Base-by-base conservation (phyloP, 2,888 invertebrate species). In the Drosophila gaucha region DNA sequence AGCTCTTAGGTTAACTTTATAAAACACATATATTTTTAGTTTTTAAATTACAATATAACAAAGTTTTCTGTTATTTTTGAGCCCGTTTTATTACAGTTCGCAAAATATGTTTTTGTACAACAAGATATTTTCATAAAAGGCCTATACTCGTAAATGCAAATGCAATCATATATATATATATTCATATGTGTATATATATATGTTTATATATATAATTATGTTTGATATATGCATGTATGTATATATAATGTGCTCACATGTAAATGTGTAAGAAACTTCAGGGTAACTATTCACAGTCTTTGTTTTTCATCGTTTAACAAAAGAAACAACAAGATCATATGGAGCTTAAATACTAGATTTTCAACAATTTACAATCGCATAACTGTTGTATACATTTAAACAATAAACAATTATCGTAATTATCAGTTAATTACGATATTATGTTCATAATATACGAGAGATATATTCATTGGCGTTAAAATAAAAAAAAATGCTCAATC, bases 201-300 rank as follows among this genome's bases (percentile, higher is more conserved):
- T 58, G 56, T n/a, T n/a, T 59, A 35, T 58, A 33, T 20, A 31
- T 20, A 39, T 57, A 55, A 56, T 39, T 64, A 62, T 64, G 56
- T 70, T 39, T 69, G 22, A 64, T 78, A 60, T 69, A 30, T 58
- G 56, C n/a, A 55, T 41, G 22, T n/a, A 38, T 43, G 6, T 35
- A 6, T 22, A 16, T 26, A 35, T 36, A 38, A 20, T 51, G 30
- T 47, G 49, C 24, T 47, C 59, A 41, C 44, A 46, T 69, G 39
- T 43, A 49, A 49, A 50, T 67, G 43, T 59, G 55, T 58, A 44
- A 56, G 67, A 74, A 72, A 84, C 73, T 75, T 83, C 73, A 67
- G 80, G 80, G 67, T 86, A 86, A 67, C 57, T 58, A 52, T 86
- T 86, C 86, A 82, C 82, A 82, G 82, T 82, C 82, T 82, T 82